Percentiles rank a stretch among this genome's conserved stretches.
Evolutionary conservation across 1,140 invertebrate species (phyloP).

Genomic region (Papilio helenus): DNA sequence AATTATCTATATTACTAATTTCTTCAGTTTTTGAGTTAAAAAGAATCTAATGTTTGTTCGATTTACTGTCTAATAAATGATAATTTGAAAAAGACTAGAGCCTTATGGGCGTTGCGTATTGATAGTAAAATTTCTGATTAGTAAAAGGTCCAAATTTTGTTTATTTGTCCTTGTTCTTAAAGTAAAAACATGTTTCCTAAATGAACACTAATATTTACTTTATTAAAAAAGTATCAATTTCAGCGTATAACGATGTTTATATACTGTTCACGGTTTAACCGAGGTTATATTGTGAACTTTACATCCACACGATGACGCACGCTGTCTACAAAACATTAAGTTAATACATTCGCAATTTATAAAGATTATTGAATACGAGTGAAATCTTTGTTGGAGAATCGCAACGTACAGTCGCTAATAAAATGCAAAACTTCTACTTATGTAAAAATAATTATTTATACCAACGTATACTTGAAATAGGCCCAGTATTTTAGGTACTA

Average conservation of each 20-base stretch:
- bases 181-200: background rate
- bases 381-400: background rate
- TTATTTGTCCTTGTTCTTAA: no score
- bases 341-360: slow-evolving; percentile 4
- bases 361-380: background rate
- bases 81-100: no score
- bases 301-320: background rate
- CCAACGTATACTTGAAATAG: no score
- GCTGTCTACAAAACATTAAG: background rate
- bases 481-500: no score
- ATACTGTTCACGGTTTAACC: background rate
- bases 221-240: background rate
- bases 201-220: background rate
- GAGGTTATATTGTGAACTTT: background rate
- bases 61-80: background rate
- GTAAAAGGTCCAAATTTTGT: no score
- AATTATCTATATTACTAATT: background rate
- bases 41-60: background rate
- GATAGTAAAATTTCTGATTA: no score
- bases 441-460: background rate
- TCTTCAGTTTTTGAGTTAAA: background rate
- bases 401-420: background rate
- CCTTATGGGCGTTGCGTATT: no score
- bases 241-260: background rate
- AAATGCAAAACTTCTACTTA: background rate